Evolutionary conservation across 2,888 invertebrate species (phyloP), one percentile per base, ranked within the genome.

Genomic region (Pseudanteris insignis): DNA sequence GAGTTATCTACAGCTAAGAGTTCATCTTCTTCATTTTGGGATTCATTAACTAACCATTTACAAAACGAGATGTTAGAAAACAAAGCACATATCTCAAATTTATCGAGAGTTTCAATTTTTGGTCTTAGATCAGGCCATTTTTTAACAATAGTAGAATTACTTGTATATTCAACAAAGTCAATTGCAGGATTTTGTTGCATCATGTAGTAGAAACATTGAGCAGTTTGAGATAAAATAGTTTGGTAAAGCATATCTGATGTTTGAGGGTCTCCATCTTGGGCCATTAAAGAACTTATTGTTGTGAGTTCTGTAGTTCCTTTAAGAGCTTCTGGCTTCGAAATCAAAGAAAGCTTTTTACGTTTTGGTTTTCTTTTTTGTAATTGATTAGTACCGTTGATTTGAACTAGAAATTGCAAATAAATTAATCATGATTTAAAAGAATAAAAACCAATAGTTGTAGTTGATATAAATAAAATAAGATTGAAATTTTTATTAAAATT

Each of bases 81-180:
- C 0, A 13, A 14, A 1, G 5, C 3, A 13, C 25, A 41, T 2
- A 47, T 4, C 2, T 33, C 36, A 6, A 1, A 8, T 2, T 51
- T 43, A 2, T 37, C 25, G 8, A 53, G 0, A 10, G 8, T 7
- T 2, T 25, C 84, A 82, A 71, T 88, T 88, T 0, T 84, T 83
- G 4, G 83, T 78, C 68, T 89, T 86, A 0, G 85, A 83, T 40
- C 84, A 83, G 71, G 88, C 88, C 18, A 89, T 83, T 25, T 82
- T 80, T 6, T n/a, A 6, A 13, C 10, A 1, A 18, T 12, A 1
- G 1, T 1, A 4, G 9, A 4, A 3, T 13, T 10, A 1, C 10
- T 2, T 13, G 4, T 1, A 9, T 14, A 8, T 0, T 15, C 0
- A 8, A 21, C 13, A 18, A 18, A 18, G 53, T 43, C 13, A 14